Evolutionary conservation across 2,797 vertebrate genomes (phyloP).

Genomic region (Arrhamphus sclerolepis): DNA sequence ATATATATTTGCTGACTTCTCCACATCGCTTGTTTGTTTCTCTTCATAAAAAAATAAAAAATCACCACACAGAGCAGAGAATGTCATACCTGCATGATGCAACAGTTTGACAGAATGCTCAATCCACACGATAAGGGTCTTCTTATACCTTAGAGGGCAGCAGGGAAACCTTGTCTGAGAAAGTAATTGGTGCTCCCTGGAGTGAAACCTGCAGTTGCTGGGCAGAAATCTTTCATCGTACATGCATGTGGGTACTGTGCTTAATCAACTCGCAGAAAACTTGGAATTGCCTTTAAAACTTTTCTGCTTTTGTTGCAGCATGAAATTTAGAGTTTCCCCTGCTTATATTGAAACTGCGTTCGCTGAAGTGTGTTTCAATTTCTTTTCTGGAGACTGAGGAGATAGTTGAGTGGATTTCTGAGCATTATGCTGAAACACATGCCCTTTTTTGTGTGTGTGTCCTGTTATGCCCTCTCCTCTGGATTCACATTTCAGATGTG

Average conservation of each 20-base stretch:
- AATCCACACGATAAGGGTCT: conserved; percentile 49
- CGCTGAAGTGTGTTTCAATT: conserved; percentile 26
- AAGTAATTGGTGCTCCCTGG: conserved; percentile 69
- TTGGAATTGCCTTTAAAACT: not conserved
- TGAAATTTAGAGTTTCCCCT: conserved; percentile 28
- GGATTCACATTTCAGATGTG: conserved; percentile 57
- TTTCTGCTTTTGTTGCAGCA: conserved; percentile 18
- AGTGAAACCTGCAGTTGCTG: conserved; percentile 68
- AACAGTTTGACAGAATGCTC: conserved; percentile 65
- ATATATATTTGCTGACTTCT: not conserved
- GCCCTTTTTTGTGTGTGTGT: conserved; percentile 33
- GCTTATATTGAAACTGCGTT: conserved; percentile 36
- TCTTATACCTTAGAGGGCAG: conserved; percentile 52
- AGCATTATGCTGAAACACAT: conserved; percentile 36
- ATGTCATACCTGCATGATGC: conserved; percentile 67
- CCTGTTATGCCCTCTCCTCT: conserved; percentile 51
- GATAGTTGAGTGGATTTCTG: conserved; percentile 34
- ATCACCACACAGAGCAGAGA: conserved; percentile 43
- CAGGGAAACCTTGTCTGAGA: conserved; percentile 36
- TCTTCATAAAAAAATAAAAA: too few relatives aligned
- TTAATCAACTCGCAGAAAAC: not conserved
- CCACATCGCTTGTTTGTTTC: conserved; percentile 17
- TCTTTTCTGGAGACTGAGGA: not conserved
- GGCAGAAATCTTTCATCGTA: conserved; percentile 48
- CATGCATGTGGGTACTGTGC: conserved; percentile 7